Evolutionary conservation across 2,888 invertebrate genomes (phyloP), one percentile per base, ranked within the genome.

Genomic region (Drosophila antonietae): DNA sequence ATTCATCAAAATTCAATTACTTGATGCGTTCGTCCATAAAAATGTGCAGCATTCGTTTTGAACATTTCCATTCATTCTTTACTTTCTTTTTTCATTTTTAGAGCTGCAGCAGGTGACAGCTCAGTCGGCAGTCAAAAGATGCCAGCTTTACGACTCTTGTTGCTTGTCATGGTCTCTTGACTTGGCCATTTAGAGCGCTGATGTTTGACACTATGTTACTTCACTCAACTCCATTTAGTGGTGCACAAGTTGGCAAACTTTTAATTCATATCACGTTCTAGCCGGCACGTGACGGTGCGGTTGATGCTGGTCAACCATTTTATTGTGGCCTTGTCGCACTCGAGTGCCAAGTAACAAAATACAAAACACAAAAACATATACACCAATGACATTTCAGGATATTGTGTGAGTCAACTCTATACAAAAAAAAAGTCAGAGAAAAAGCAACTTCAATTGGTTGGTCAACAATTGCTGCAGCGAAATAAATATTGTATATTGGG

Each of bases 1-100:
- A 83, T 83, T 78, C 76, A 73, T 88, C 71, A 85, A 80, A 71
- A 85, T 88, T 83, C 85, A 83, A 88, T 85, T 88, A 83, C 86
- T 41, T 37, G 65, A 62, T 74, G 59, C 67, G 43, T 37, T 59
- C 52, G 39, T 52, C 56, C 63, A 57, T 68, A 71, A 74, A 71
- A 70, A 41, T 35, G 60, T 73, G 78, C 70, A 62, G 66, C 73
- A 69, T 72, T 43, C 49, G 66, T 56, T n/a, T n/a, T 23, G 15
- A 55, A 12, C 6, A 58, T 39, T 20, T 52, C 8, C 10, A 6
- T 10, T 8, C 8, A 1, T 28, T 46, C 28, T 28, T 46, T 23
- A 3, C 1, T 44, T 28, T 28, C 18, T 43, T 18, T 12, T 20
- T 20, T 14, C 10, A 7, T 46, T 23, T n/a, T 20, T 61, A 20